Evolutionary conservation across 2,888 invertebrate species (phyloP), one percentile per base, ranked within the genome.

Genomic region (Homarus gammarus): DNA sequence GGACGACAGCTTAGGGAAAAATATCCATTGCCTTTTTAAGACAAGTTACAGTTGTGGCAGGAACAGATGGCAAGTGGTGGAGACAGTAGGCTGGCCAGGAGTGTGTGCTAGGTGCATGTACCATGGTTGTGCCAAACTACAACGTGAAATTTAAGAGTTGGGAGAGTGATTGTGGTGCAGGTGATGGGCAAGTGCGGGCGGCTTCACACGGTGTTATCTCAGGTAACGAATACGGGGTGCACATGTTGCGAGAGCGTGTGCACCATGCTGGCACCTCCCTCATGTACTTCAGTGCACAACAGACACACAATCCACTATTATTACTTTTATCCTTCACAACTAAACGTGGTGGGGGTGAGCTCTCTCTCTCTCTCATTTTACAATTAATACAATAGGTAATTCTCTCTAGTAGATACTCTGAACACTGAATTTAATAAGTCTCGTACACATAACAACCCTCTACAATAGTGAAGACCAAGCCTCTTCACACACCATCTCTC

Each of bases 261-360:
- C 81, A 79, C 38, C 64, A 64, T 64, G 64, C 81, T 68, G 38
- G n/a, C 64, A 64, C n/a, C 36, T 40, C 27, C 36, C n/a, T 40
- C 38, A 81, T 64, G 64, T 64, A 38, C 64, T 81, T 40, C 61
- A 81, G 31, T 61, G 27, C 27, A 38, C 81, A 81, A 81, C 64
- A 77, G 44, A 77, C 33, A 77, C 77, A 44, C 40, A 40, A 31
- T 77, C 44, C 22, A 51, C 51, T 27, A 51, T 77, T 27, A 51
- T 31, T 44, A 51, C 77, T 44, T 49, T n/a, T n/a, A n/a, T n/a
- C n/a, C 51, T 49, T 77, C 77, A 77, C 40, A 77, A 77, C 44
- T 77, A 77, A 77, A 31, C 51, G 77, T 49, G 77, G 77, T 49
- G 77, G 77, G 49, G 49, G n/a, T n/a, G n/a, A n/a, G n/a, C n/a